Conservation (phyloP, 2,797 vertebrate species). For the Aplochiton taeniatus region DNA sequence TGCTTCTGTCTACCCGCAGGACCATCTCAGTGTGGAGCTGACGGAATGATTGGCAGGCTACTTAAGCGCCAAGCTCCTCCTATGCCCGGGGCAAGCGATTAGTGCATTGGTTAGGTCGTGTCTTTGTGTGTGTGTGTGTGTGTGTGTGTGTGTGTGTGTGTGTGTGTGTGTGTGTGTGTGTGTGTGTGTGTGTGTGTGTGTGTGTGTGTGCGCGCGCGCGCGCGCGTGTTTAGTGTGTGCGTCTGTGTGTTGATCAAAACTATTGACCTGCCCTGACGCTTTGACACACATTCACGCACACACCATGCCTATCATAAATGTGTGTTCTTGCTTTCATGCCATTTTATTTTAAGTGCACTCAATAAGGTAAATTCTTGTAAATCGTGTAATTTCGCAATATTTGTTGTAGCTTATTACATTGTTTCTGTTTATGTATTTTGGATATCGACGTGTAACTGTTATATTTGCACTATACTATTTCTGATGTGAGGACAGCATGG, state of each 20-base stretch:
- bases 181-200: constrained; percentile 37
- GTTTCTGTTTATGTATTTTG: too few relatives aligned
- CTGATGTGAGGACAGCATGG: constrained; percentile 68
- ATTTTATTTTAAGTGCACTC: too few relatives aligned
- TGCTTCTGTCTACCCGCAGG: constrained; percentile 85
- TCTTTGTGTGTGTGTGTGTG: constrained; percentile 34
- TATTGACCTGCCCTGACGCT: too few relatives aligned
- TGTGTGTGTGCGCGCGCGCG: constrained; percentile 14
- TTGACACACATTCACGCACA: too few relatives aligned
- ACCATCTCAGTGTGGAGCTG: constrained; percentile 96
- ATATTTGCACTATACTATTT: constrained; percentile 47
- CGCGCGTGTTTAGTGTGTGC: constrained; percentile 9
- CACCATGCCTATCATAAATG: too few relatives aligned
- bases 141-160: constrained; percentile 32
- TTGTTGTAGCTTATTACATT: too few relatives aligned
- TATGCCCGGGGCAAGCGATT: constrained; percentile 88
- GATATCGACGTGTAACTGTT: background rate
- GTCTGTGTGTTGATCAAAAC: background rate
- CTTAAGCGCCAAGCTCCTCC: constrained; percentile 92
- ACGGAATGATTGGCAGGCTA: constrained; percentile 98
- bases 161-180: constrained; percentile 36
- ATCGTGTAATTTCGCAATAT: too few relatives aligned
- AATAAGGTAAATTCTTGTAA: too few relatives aligned
- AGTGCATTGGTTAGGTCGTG: constrained; percentile 82
- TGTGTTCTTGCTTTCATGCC: too few relatives aligned